Evolutionary conservation across 2,797 vertebrate genomes (phyloP), one percentile per base, ranked within the genome.

Genomic region (Spheniscus humboldti): DNA sequence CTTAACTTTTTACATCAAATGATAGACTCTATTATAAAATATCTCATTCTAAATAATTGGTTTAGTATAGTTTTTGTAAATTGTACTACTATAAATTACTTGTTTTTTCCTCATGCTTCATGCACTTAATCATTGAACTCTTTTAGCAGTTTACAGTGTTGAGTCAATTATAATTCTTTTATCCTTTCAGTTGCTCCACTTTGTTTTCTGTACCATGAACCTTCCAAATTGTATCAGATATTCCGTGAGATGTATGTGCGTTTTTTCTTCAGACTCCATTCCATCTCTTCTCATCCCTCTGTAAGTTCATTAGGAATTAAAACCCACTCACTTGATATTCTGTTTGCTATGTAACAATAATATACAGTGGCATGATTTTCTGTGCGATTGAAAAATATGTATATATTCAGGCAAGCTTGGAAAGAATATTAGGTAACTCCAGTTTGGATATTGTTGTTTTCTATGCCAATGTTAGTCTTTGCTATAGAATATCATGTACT

Each of bases 201-300:
- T 97, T 99, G 99, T 97, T 99, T 99, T 98, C 97, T 99, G 91
- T 99, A 99, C 98, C 99, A 99, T n/a, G 99, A 99, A 97, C 99
- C 99, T 12, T 99, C 99, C 96, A 99, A 99, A 98, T 96, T 99
- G 86, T 99, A 99, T 98, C 99, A 98, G 85, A 98, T 99, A 68
- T 99, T 99, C 98, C 99, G 99, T 92, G 99, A 99, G 98, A 99
- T 99, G 99, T 99, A 99, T 88, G 98, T 99, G 91, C 99, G 99
- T 86, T 99, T 99, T 98, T 99, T 99, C 98, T 99, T 99, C 98
- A 98, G 99, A 92, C 98, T 99, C 53, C 99, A 99, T 98, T 99
- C 99, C 90, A 99, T 99, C 97, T 99, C 99, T 94, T 99, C 99
- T 83, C 99, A 99, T 96, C 97, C 98, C 57, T 99, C 99, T 93